A percentile compares a stretch with the other conserved stretches of the same genome.
Conservation (phyloP, 2,113 vertebrate genomes). For the Gnathonemus echidnorhynchus region DNA sequence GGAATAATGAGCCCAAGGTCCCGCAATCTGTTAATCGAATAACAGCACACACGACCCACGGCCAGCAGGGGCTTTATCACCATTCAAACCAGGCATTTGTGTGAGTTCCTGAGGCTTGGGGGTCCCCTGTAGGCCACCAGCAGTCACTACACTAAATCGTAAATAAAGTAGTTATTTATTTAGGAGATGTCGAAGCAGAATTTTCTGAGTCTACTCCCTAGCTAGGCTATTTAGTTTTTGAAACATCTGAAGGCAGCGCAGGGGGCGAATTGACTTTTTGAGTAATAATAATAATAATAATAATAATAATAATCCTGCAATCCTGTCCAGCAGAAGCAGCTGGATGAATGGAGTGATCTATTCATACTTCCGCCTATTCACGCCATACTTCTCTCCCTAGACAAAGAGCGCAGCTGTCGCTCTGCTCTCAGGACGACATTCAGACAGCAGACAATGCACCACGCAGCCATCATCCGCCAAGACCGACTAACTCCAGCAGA, state of each 20-base stretch:
- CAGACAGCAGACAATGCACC: neutral
- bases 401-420: neutral
- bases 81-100: neutral
- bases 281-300: neutral
- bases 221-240: neutral
- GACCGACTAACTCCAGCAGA: neutral
- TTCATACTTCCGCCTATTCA: neutral
- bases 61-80: neutral
- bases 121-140: neutral
- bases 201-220: neutral
- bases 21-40: neutral
- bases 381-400: neutral
- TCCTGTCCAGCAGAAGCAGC: neutral
- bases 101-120: neutral
- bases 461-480: neutral
- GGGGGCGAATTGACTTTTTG: neutral
- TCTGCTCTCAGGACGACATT: neutral
- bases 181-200: neutral
- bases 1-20: neutral
- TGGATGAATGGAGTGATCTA: neutral
- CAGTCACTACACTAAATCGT: neutral
- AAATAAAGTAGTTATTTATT: neutral
- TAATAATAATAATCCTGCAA: neutral
- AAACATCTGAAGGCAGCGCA: neutral
- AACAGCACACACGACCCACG: neutral